These are phyloP conservation scores for Steromphala cineraria DNA, from an alignment of 2,888 invertebrate genomes.

Conservation along the genomic window DNA sequence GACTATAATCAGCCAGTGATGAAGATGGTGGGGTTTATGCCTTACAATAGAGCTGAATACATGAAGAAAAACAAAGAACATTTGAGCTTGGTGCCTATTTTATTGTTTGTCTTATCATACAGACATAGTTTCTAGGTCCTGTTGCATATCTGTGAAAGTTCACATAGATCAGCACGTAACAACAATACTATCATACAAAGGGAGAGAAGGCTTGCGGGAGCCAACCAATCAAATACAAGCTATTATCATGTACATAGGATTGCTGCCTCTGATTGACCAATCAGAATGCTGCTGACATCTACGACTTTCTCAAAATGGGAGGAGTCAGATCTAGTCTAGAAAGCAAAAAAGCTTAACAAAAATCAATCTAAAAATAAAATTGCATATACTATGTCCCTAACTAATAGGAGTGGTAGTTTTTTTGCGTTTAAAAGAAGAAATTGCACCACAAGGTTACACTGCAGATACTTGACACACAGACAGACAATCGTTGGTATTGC, in stretches of 20 bases:
- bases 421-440: not conserved
- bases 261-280: slow-evolving; percentile 16
- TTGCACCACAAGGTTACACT: slow-evolving; percentile 17
- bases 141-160: slow-evolving; percentile 23
- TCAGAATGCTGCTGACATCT: not conserved
- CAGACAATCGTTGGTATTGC: slow-evolving; percentile 13
- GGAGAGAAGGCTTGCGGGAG: not conserved
- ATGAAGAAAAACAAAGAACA: not conserved
- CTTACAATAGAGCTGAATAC: not conserved
- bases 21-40: not conserved
- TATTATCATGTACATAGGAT: not conserved
- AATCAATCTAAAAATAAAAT: slow-evolving; percentile 11
- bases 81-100: slow-evolving; percentile 38
- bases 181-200: slow-evolving; percentile 13
- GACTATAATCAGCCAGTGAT: too few species aligned
- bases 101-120: slow-evolving; percentile 31
- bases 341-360: slow-evolving; percentile 8
- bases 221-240: too few species aligned
- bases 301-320: slow-evolving; percentile 10
- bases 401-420: not conserved
- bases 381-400: not conserved
- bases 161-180: slow-evolving; percentile 5
- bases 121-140: slow-evolving; percentile 26
- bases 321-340: not conserved
- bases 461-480: slow-evolving; percentile 4